Evolutionary conservation across 2,888 invertebrate genomes (phyloP).

Genomic region (Anoplius nigerrimus): DNA sequence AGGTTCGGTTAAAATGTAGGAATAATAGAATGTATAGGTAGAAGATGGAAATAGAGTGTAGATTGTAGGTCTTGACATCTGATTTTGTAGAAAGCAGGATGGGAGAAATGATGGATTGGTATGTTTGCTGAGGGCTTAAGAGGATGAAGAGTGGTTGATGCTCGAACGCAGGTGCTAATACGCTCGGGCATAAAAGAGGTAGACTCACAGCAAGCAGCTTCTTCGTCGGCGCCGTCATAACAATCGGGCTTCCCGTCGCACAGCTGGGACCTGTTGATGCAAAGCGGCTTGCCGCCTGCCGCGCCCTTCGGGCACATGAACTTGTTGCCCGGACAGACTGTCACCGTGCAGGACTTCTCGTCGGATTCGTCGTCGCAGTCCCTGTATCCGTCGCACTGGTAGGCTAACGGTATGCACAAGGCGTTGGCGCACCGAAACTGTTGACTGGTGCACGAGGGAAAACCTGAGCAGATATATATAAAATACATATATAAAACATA

Average conservation of each 20-base stretch:
- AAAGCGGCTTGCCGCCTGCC: conserved; percentile 85
- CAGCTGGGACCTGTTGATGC: conserved; percentile 90
- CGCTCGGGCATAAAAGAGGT: background rate
- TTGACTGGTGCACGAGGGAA: conserved; percentile 90
- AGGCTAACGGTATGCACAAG: conserved; percentile 92
- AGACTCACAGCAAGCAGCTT: conserved; percentile 91
- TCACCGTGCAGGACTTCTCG: conserved; percentile 90
- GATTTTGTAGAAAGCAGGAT: no score
- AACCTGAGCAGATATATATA: conserved; percentile 78
- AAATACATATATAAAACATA: no score
- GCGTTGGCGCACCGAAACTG: conserved; percentile 96
- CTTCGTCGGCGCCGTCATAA: conserved; percentile 93
- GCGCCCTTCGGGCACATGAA: conserved; percentile 91
- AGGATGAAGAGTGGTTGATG: background rate
- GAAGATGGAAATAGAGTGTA: no score
- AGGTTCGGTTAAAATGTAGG: no score
- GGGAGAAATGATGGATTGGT: no score
- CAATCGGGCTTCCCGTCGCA: conserved; percentile 95
- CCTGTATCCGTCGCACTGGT: conserved; percentile 89
- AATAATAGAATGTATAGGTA: no score
- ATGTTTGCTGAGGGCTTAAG: no score
- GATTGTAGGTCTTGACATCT: no score
- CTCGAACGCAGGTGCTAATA: no score
- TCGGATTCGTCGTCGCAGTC: conserved; percentile 96
- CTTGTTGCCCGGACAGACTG: conserved; percentile 92